Percentiles rank a stretch among this genome's conserved stretches.
phyloP scores from a whole-genome alignment of 2,113 vertebrate genomes.

The Esox niger region DNA sequence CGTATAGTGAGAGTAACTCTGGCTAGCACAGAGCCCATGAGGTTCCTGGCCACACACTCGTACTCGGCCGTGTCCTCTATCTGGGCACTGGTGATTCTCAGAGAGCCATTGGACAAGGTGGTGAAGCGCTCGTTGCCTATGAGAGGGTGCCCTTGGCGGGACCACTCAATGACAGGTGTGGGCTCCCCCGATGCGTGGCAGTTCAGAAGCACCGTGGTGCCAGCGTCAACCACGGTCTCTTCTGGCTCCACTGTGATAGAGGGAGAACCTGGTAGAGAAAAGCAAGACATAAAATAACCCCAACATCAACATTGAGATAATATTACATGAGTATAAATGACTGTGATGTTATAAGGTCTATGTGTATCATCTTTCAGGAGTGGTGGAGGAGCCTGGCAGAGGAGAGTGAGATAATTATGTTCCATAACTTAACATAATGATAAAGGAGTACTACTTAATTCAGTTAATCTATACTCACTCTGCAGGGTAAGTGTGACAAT shows the following conservation, averaged over 20 bases:
- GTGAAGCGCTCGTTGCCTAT: constrained; percentile 67
- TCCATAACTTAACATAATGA: not conserved
- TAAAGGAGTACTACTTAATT: not conserved
- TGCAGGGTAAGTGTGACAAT: constrained; percentile 85
- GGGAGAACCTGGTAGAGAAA: constrained; percentile 77
- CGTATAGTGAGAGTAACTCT: constrained; percentile 80
- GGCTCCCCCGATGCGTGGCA: constrained; percentile 90
- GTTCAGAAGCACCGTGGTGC: constrained; percentile 77
- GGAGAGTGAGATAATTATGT: not conserved
- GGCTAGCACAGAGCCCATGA: constrained; percentile 83
- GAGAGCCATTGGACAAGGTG: constrained; percentile 79
- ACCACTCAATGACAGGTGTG: constrained; percentile 80
- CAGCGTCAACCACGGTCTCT: constrained; percentile 77
- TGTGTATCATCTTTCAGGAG: no score
- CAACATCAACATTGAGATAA: not conserved
- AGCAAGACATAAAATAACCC: not conserved
- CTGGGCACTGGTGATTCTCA: constrained; percentile 74
- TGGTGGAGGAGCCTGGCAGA: no score
- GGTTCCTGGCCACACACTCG: constrained; percentile 88
- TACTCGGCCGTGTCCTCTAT: constrained; percentile 89
- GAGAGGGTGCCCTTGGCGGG: constrained; percentile 75
- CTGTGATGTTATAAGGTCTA: no score
- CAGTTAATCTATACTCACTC: constrained; percentile 73
- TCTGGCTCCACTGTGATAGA: constrained; percentile 79
- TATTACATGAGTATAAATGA: not conserved